Base-by-base conservation (phyloP, 1,140 invertebrate species). In the Trachymyrmex cornetzi region DNA sequence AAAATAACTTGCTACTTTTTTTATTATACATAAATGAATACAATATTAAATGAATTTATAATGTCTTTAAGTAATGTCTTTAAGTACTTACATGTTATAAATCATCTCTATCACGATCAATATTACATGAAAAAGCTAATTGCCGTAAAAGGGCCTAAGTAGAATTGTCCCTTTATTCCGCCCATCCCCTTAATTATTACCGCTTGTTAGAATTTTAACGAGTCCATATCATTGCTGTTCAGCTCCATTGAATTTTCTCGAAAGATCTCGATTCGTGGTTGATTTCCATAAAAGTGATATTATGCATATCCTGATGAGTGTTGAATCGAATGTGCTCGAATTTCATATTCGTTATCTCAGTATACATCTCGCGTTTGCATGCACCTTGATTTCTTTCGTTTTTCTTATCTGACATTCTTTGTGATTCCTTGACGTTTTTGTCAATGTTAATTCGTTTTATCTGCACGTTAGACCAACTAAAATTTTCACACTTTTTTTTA, bases 281-380 rank as follows among this genome's bases (percentile, higher is more conserved):
- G 14, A 19, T 48, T 59, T 7, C 3, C 24, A 72, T 34, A 34
- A 72, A 59, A 38, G 38, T 64, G 6, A 19, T 53, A 79, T 53
- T 44, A 16, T 71, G 30, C 24, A 38, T 72, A 53, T 30, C 2
- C 14, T 24, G 12, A 34, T 64, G 27, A 59, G 16, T 44, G 22
- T 30, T 82, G 79, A 69, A 69, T 57, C 30, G 34, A 38, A 38
- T 38, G 34, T 22, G 66, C 79, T 57, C 38, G 19, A 55, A 38
- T 12, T n/a, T 69, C 22, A 34, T 55, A 71, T 55, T 81, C 50
- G 55, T 82, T 82, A 74, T 74, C 55, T 82, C 80, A 55, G 3
- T 59, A 11, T 44, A 59, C 24, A 64, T 82, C 66, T 82, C 67
- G 14, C 44, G 44, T 30, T 81, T n/a, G 64, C 55, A 24, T 74